A percentile compares a stretch with the other conserved stretches of the same genome.
These are phyloP conservation scores for Halcyon leucocephala DNA, from an alignment of 2,797 vertebrate genomes.

Conservation along the genomic window DNA sequence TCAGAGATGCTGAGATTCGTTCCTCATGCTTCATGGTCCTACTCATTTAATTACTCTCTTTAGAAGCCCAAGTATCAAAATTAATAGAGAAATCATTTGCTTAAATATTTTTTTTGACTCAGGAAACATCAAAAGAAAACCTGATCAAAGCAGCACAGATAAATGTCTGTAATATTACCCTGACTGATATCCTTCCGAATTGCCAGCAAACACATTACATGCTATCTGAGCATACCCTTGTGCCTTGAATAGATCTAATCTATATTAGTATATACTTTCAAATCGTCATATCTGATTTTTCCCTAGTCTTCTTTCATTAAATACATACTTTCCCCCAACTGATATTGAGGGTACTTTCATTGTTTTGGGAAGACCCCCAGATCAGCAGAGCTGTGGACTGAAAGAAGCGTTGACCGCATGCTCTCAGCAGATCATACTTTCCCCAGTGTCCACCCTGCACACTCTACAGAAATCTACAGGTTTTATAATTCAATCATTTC, in stretches of 20 bases:
- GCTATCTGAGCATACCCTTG: neutral
- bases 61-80: neutral
- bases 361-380: neutral
- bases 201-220: neutral
- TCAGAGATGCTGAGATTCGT: neutral
- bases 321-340: neutral
- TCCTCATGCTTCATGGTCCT: neutral
- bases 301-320: neutral
- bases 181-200: conserved; percentile 35
- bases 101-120: neutral
- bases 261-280: neutral
- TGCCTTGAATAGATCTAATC: neutral
- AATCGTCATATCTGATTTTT: neutral
- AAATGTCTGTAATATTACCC: conserved; percentile 14
- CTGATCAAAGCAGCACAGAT: conserved; percentile 44
- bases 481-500: neutral
- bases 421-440: neutral
- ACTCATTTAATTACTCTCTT: neutral
- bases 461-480: neutral
- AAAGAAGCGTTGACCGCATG: neutral
- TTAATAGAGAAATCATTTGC: neutral
- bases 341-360: neutral
- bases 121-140: conserved; percentile 39
- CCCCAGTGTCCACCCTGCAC: neutral
- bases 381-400: neutral